Conservation (phyloP, 2,113 vertebrate species). For the Poeciliopsis occidentalis region DNA sequence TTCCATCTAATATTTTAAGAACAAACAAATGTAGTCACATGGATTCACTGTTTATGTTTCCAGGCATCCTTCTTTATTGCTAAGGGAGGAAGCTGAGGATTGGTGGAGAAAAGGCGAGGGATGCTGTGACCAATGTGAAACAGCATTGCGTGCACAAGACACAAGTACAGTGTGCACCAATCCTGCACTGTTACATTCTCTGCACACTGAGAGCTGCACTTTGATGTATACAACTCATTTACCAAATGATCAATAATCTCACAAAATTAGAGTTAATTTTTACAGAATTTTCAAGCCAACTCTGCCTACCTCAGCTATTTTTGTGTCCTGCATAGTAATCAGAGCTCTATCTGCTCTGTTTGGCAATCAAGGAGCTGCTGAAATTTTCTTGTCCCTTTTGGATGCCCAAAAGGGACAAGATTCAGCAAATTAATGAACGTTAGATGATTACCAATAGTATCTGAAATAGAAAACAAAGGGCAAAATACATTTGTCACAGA, state of each 20-base stretch:
- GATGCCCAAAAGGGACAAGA: background rate
- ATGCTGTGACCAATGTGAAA: slow-evolving; percentile 79
- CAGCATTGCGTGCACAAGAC: slow-evolving; percentile 49
- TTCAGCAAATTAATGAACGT: background rate
- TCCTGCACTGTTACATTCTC: background rate
- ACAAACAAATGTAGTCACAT: slow-evolving; percentile 27
- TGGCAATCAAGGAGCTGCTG: slow-evolving; percentile 9
- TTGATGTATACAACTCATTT: background rate
- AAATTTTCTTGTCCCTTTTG: background rate
- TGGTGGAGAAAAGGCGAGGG: slow-evolving; percentile 52
- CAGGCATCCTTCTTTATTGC: slow-evolving; percentile 70
- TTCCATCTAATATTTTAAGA: slow-evolving; percentile 2
- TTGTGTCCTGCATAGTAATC: background rate
- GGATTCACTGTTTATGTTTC: slow-evolving; percentile 56
- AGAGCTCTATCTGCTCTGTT: background rate
- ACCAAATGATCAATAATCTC: background rate
- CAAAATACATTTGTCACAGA: too few relatives aligned
- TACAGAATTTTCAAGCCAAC: background rate
- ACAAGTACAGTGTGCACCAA: slow-evolving; percentile 19
- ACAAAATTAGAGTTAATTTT: background rate
- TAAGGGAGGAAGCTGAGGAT: slow-evolving; percentile 66
- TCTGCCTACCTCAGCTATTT: background rate
- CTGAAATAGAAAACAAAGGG: too few relatives aligned
- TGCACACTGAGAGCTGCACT: slow-evolving; percentile 2
- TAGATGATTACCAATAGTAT: background rate